Evolutionary conservation across 2,888 invertebrate genomes (phyloP), one percentile per base, ranked within the genome.

Genomic region (Watsonalla cultraria): DNA sequence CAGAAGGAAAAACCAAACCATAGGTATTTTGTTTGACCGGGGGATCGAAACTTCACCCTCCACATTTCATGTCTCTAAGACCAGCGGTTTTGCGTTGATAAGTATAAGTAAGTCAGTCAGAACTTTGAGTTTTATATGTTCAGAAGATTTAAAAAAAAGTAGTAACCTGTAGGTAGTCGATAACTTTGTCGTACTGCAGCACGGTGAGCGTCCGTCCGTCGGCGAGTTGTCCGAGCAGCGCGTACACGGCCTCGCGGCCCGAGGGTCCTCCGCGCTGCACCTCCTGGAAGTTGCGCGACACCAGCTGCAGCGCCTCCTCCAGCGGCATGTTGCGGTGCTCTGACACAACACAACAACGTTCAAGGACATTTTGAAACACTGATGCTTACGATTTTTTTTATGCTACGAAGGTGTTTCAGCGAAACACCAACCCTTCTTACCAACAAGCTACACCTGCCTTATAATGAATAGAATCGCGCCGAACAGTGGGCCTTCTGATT

Each of bases 311-410:
- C 0, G 98, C 97, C 83, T 98, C 98, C 54, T 98, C 98, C 45
- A 98, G 78, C 0, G 98, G 98, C 97, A 98, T 98, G 86, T 98
- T 98, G 66, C 98, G 94, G 84, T 98, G 98, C 78, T 98, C 98
- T 94, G 91, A 62, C 51, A 57, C 42, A 39, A 11, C 6, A 7
- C 49, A 39, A 14, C 5, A 51, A n/a, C 47, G 2, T 34, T 52
- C 24, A 14, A 9, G 5, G 0, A 42, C 9, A 42, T 42, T 9
- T 11, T 42, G 9, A 11, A 42, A 9, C 9, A 42, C 42, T 2
- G 7, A 9, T 7, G 7, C 42, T 7, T 2, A 42, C 42, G n/a
- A n/a, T n/a, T n/a, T n/a, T n/a, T n/a, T n/a, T n/a, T n/a, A n/a
- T n/a, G n/a, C n/a, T n/a, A n/a, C n/a, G n/a, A n/a, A n/a, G n/a